Evolutionary conservation across 2,888 invertebrate species (phyloP).

Genomic region (Hypena proboscidalis): DNA sequence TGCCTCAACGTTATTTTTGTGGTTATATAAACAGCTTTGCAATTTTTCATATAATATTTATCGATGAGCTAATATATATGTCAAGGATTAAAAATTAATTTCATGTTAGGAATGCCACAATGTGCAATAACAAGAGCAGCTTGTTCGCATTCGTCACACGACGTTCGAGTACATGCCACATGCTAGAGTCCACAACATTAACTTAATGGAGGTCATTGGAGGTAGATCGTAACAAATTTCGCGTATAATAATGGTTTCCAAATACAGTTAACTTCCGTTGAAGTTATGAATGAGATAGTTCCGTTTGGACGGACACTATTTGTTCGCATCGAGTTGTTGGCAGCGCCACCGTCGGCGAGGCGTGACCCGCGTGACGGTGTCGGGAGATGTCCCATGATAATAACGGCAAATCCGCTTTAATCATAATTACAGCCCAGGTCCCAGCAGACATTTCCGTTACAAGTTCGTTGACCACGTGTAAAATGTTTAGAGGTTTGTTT

Average conservation of each 20-base stretch:
- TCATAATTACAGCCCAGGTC: conserved; percentile 38
- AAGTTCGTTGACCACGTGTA: conserved; percentile 33
- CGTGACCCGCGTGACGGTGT: conserved; percentile 70
- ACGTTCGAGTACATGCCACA: conserved; percentile 51
- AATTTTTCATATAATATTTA: no score
- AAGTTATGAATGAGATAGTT: conserved; percentile 60
- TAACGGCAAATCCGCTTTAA: conserved; percentile 39
- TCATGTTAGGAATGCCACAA: no score
- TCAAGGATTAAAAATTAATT: no score
- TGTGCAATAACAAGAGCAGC: conserved; percentile 46
- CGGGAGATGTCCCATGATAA: conserved; percentile 64
- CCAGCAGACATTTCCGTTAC: conserved; percentile 35
- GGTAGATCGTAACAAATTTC: conserved; percentile 29
- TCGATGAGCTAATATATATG: no score
- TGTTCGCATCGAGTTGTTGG: conserved; percentile 60
- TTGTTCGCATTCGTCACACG: conserved; percentile 60
- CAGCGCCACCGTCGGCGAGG: conserved; percentile 47
- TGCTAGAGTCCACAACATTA: conserved; percentile 57
- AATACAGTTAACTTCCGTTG: conserved; percentile 62
- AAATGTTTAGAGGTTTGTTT: conserved; percentile 16
- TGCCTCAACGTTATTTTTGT: conserved; percentile 23
- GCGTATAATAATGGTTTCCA: conserved; percentile 37
- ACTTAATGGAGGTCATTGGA: conserved; percentile 53
- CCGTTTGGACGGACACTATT: conserved; percentile 55
- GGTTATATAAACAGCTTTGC: conserved; percentile 2